These are phyloP conservation scores for Saturnia japonica DNA, from an alignment of 2,888 invertebrate species.

Conservation along the genomic window DNA sequence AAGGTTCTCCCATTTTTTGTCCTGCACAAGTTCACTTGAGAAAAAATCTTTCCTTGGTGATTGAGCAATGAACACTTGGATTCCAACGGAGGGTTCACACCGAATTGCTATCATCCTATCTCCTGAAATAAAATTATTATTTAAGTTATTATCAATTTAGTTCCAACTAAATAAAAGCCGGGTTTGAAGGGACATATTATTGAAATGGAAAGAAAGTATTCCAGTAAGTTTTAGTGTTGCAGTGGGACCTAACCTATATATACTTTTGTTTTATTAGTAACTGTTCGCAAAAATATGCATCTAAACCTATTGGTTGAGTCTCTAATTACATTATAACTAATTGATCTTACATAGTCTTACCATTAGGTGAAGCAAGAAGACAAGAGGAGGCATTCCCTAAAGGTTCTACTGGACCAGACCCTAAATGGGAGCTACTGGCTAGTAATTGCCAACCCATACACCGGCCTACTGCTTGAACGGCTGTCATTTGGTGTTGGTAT, in stretches of 20 bases:
- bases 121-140: conserved; percentile 54
- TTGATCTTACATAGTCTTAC: conserved; percentile 55
- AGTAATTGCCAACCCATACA: conserved; percentile 98
- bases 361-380: conserved; percentile 94
- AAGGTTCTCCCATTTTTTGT: conserved; percentile 96
- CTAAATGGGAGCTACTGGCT: conserved; percentile 93
- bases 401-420: conserved; percentile 94
- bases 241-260: background rate
- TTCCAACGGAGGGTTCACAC: conserved; percentile 94
- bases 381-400: conserved; percentile 96
- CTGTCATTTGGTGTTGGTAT: conserved; percentile 96
- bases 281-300: too few relatives aligned
- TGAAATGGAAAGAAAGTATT: background rate
- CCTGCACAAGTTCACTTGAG: conserved; percentile 92
- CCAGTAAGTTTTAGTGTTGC: background rate
- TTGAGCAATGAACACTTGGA: conserved; percentile 94
- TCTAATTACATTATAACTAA: background rate
- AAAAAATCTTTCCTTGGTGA: conserved; percentile 94
- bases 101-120: conserved; percentile 94
- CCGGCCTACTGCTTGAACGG: conserved; percentile 94
- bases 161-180: background rate
- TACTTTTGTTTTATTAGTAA: background rate
- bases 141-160: background rate
- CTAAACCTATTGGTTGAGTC: background rate
- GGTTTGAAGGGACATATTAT: background rate